Conservation (phyloP, 2,888 invertebrate species). For the Lymantria dispar region DNA sequence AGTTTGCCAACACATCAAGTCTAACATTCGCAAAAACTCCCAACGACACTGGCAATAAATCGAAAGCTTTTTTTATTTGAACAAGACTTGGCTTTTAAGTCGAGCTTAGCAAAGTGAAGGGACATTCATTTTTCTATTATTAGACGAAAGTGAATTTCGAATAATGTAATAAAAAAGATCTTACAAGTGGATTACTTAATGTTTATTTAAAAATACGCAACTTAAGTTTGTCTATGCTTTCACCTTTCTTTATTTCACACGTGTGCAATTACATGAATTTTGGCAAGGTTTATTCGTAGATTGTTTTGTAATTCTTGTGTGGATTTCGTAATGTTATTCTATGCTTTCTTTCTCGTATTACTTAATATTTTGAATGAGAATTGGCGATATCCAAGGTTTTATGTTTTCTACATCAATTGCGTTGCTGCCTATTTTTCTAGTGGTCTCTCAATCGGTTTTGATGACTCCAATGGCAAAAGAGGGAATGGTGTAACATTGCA, state of each 20-base stretch:
- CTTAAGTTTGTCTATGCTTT: slow-evolving; percentile 66
- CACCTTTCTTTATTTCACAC: slow-evolving; percentile 55
- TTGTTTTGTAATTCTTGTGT: slow-evolving; percentile 3
- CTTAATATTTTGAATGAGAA: neutral
- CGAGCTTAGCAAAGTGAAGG: slow-evolving; percentile 26
- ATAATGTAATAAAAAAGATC: slow-evolving; percentile 55
- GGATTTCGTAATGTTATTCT: slow-evolving; percentile 6
- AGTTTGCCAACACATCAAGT: slow-evolving; percentile 22
- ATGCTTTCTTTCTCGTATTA: slow-evolving; percentile 7
- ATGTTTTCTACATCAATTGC: no score
- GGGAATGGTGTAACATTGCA: no score
- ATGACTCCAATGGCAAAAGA: no score
- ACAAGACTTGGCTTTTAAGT: slow-evolving; percentile 55
- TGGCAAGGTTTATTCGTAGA: slow-evolving; percentile 6
- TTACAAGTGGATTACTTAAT: slow-evolving; percentile 64
- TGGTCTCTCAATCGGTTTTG: no score
- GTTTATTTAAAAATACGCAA: slow-evolving; percentile 64
- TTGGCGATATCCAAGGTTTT: no score
- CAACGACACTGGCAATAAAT: slow-evolving; percentile 45
- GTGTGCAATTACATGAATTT: slow-evolving; percentile 34
- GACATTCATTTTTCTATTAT: slow-evolving; percentile 35
- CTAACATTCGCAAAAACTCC: slow-evolving; percentile 34
- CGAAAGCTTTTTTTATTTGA: slow-evolving; percentile 37
- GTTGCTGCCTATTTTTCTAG: no score
- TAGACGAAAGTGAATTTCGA: slow-evolving; percentile 58